These are phyloP conservation scores for Cetonia aurata DNA, from an alignment of 2,888 invertebrate species.

Conservation along the genomic window DNA sequence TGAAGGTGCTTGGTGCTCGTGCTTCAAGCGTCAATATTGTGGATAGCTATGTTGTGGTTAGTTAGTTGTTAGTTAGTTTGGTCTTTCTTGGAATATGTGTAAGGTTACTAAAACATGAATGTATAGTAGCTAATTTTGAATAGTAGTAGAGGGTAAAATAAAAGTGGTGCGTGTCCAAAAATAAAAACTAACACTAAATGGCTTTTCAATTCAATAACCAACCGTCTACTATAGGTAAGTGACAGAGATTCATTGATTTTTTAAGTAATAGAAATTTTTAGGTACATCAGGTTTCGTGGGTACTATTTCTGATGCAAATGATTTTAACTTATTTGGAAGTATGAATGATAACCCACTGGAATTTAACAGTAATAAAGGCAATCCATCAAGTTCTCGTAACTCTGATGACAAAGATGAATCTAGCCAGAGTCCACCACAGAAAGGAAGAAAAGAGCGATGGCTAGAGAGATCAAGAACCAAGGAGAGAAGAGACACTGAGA, in stretches of 20 bases:
- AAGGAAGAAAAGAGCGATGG: conserved; percentile 53
- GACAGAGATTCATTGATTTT: conserved; percentile 29
- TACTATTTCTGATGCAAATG: conserved; percentile 47
- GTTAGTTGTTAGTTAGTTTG: too few species aligned
- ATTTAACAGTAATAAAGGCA: conserved; percentile 74
- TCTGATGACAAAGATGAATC: conserved; percentile 65
- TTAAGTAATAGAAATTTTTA: conserved; percentile 18
- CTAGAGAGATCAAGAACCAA: conserved; percentile 54
- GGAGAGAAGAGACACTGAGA: conserved; percentile 66
- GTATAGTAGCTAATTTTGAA: too few species aligned
- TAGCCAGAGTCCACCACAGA: conserved; percentile 63
- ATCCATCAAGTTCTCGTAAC: conserved; percentile 66
- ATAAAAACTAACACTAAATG: conserved; percentile 42
- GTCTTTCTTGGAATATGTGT: too few species aligned
- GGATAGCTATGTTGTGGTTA: too few species aligned
- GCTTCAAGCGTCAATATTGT: too few species aligned
- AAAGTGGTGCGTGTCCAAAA: conserved; percentile 7
- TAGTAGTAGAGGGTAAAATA: too few species aligned
- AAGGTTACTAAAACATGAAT: too few species aligned
- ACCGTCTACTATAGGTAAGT: conserved; percentile 47
- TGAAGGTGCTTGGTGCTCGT: too few species aligned
- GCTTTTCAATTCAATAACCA: conserved; percentile 52
- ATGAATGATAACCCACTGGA: conserved; percentile 74
- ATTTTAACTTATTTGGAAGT: conserved; percentile 49
- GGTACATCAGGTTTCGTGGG: conserved; percentile 38